Conservation (phyloP, 2,888 invertebrate genomes). For the Periphyllus acericola region DNA sequence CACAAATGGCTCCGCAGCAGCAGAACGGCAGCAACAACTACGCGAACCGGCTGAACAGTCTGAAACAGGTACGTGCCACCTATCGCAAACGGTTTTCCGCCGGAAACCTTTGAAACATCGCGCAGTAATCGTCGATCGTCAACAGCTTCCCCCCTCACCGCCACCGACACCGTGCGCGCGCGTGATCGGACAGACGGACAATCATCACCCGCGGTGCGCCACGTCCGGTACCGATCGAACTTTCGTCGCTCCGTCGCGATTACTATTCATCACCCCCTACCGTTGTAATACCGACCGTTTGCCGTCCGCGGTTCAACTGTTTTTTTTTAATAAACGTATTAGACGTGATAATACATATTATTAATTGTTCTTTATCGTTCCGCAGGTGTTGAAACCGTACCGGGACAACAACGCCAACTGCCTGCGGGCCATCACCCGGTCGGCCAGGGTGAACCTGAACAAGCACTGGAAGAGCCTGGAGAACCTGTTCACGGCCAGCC, state of each 20-base stretch:
- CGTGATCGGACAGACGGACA: too few species aligned
- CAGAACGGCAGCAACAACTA: not conserved
- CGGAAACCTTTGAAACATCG: too few species aligned
- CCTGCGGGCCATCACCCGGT: conserved; percentile 71
- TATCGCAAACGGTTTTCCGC: too few species aligned
- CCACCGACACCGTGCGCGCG: too few species aligned
- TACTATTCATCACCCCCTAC: too few species aligned
- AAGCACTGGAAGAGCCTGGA: conserved; percentile 75
- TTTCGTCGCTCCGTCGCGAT: too few species aligned
- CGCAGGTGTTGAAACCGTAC: conserved; percentile 51
- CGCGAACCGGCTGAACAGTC: conserved; percentile 18
- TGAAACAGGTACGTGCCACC: conserved; percentile 51
- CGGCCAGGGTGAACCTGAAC: conserved; percentile 74
- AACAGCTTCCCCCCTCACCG: too few species aligned
- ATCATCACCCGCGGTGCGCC: too few species aligned
- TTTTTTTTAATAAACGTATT: not conserved
- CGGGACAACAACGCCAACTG: conserved; percentile 67
- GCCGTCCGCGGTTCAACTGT: not conserved
- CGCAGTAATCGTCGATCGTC: too few species aligned
- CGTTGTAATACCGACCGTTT: too few species aligned
- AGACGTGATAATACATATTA: too few species aligned
- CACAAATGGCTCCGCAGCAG: not conserved
- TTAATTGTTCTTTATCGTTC: not conserved
- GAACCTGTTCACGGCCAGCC: conserved; percentile 70
- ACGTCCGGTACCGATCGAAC: too few species aligned